Evolutionary conservation across 1,140 invertebrate species (phyloP).

Genomic region (Galendromus occidentalis): DNA sequence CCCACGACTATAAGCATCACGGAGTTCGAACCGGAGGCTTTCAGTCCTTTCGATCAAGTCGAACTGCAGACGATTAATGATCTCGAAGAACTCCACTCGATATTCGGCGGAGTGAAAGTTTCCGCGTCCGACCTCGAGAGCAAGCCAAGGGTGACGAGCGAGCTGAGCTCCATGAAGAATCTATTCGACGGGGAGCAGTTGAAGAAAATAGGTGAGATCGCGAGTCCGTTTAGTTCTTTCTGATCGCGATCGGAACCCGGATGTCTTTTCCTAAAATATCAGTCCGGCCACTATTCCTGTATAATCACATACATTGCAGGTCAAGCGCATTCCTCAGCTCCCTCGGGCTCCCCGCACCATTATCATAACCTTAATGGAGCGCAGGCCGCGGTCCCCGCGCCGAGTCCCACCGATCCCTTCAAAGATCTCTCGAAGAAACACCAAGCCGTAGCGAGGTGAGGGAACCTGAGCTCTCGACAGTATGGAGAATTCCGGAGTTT

Average conservation of each 20-base stretch:
- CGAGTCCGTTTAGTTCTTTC: too few species aligned
- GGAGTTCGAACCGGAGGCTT: conserved; percentile 69
- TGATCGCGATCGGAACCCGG: too few species aligned
- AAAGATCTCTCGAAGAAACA: neutral
- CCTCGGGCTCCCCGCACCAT: too few species aligned
- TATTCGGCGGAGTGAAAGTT: neutral
- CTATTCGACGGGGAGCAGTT: conserved; percentile 3
- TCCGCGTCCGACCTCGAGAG: neutral
- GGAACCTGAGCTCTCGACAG: too few species aligned
- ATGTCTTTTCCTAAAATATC: too few species aligned
- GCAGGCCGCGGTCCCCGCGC: too few species aligned
- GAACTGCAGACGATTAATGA: conserved; percentile 74
- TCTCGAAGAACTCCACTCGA: conserved; percentile 58
- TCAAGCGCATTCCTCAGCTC: too few species aligned
- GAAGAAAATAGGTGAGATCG: too few species aligned
- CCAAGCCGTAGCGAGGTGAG: neutral
- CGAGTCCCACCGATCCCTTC: neutral
- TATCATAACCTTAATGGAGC: too few species aligned
- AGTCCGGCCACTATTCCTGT: too few species aligned
- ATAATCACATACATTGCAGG: too few species aligned
- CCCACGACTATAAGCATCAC: conserved; percentile 37
- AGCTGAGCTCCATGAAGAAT: neutral
- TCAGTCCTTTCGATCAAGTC: conserved; percentile 72
- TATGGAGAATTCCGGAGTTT: too few species aligned
- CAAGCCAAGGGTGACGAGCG: neutral